phyloP scores from a whole-genome alignment of 2,888 invertebrate genomes.

The Tuta absoluta region DNA sequence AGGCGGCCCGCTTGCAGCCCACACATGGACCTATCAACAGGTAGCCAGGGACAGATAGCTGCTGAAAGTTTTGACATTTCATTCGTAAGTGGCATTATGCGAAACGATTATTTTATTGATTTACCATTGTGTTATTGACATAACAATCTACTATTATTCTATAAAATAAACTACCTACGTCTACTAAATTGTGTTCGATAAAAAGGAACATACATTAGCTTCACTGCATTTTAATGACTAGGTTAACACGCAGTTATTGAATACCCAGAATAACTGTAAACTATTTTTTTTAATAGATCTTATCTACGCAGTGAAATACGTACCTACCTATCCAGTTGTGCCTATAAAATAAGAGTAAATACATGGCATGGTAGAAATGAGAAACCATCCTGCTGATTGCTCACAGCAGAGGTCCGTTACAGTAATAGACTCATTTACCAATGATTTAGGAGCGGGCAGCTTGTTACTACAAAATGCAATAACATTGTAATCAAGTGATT shows the following conservation, averaged over 20 bases:
- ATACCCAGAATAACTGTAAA: too few relatives aligned
- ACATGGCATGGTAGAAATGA: not conserved
- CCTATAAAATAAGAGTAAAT: not conserved
- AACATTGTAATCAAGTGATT: not conserved
- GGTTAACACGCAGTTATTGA: too few relatives aligned
- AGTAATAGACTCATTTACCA: conserved; percentile 14
- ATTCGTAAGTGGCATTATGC: not conserved
- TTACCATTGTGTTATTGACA: too few relatives aligned
- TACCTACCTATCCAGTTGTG: too few relatives aligned
- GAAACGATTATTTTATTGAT: not conserved
- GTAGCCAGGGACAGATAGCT: conserved; percentile 5
- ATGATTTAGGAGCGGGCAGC: not conserved
- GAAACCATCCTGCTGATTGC: conserved; percentile 5
- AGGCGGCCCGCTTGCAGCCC: not conserved
- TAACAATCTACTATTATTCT: too few relatives aligned
- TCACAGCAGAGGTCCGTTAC: conserved; percentile 15
- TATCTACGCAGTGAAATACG: too few relatives aligned
- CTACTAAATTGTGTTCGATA: too few relatives aligned
- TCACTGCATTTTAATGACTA: too few relatives aligned
- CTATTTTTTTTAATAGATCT: too few relatives aligned
- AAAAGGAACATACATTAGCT: too few relatives aligned
- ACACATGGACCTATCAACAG: conserved; percentile 5
- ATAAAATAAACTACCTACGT: too few relatives aligned
- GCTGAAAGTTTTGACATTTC: conserved; percentile 5
- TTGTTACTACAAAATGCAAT: not conserved